phyloP scores from a whole-genome alignment of 2,113 vertebrate genomes.

The Myotis yumanensis region DNA sequence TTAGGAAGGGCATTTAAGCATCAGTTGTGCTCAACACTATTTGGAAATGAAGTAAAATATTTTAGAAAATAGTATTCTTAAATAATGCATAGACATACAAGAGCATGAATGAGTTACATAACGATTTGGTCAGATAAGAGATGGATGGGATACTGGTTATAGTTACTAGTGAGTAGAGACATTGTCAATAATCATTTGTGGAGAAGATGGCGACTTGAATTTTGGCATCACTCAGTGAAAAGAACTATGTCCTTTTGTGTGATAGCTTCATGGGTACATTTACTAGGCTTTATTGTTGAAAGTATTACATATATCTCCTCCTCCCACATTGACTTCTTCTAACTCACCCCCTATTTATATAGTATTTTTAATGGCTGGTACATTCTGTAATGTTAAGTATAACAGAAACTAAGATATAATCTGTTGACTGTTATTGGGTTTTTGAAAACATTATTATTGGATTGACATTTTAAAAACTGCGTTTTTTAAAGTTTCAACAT shows the following conservation, averaged over 20 bases:
- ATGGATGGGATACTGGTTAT: not conserved
- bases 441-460: not conserved
- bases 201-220: not conserved
- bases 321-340: too few relatives aligned
- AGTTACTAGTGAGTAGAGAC: not conserved
- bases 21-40: not conserved
- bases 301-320: too few relatives aligned
- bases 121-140: not conserved
- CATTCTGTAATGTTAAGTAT: not conserved
- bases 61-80: not conserved
- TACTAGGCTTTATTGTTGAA: not conserved
- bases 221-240: not conserved
- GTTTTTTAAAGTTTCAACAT: not conserved
- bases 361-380: not conserved
- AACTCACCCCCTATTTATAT: accelerated
- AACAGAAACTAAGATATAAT: not conserved
- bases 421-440: not conserved
- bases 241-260: not conserved
- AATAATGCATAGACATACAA: not conserved
- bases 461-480: not conserved
- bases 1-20: not conserved
- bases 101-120: not conserved
- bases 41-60: not conserved
- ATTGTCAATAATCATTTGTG: not conserved
- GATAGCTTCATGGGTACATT: not conserved